Evolutionary conservation across 2,888 invertebrate genomes (phyloP).

Genomic region (Drosophila prostipennis): DNA sequence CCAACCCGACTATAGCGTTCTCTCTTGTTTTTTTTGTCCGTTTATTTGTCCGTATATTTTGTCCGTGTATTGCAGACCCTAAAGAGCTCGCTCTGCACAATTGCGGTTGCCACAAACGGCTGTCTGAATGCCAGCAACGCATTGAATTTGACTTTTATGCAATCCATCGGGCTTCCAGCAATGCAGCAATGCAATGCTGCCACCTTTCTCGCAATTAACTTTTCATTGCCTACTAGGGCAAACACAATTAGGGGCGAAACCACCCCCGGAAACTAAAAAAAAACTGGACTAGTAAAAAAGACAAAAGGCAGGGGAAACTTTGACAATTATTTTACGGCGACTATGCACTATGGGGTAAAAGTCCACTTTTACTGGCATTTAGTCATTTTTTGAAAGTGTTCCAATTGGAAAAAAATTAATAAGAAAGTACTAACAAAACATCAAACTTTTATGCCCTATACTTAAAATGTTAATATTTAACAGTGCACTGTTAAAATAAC

Average conservation of each 20-base stretch:
- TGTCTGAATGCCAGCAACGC: constrained; percentile 29
- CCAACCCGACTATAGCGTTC: too few species aligned
- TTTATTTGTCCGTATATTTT: background rate
- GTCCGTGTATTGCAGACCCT: constrained; percentile 5
- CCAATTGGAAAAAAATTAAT: too few species aligned
- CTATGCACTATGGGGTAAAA: too few species aligned
- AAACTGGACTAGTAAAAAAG: constrained; percentile 6
- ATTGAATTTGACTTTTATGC: constrained; percentile 41
- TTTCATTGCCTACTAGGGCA: constrained; percentile 57
- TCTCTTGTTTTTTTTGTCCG: too few species aligned
- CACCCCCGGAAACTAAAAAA: constrained; percentile 3
- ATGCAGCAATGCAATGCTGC: constrained; percentile 30
- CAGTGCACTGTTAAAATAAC: too few species aligned
- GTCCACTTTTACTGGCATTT: too few species aligned
- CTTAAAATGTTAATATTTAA: too few species aligned
- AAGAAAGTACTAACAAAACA: too few species aligned
- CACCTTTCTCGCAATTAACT: constrained; percentile 60
- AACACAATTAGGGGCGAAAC: constrained; percentile 58
- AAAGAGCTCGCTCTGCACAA: constrained; percentile 23
- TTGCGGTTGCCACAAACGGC: constrained; percentile 31
- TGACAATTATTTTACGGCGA: constrained; percentile 47
- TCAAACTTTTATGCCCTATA: too few species aligned
- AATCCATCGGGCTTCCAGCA: constrained; percentile 29
- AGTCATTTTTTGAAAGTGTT: too few species aligned
- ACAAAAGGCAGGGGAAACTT: constrained; percentile 42